Conservation (phyloP, 2,113 vertebrate species). For the Acinonyx jubatus region DNA sequence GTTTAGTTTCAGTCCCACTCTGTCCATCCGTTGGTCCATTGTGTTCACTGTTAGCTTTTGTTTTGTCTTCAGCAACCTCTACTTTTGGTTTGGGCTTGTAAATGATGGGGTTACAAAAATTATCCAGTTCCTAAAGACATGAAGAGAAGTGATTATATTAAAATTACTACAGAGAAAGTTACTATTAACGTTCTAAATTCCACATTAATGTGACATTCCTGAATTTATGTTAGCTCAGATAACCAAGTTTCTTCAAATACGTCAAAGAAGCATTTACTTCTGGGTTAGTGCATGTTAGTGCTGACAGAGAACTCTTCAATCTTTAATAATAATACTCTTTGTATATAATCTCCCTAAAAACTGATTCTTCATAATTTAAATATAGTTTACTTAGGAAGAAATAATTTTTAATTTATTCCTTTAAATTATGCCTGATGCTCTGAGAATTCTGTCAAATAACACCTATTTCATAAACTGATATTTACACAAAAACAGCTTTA, state of each 20-base stretch:
- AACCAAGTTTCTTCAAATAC: slow-evolving; percentile 18
- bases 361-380: slow-evolving; percentile 1
- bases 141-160: slow-evolving; percentile 28
- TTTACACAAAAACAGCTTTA: slow-evolving; percentile 13
- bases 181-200: slow-evolving; percentile 17
- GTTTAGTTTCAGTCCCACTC: slow-evolving; percentile 85
- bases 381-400: neutral
- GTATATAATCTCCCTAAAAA: neutral
- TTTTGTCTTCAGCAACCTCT: slow-evolving; percentile 87
- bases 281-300: neutral
- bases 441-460: slow-evolving; percentile 1
- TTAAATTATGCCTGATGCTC: slow-evolving; percentile 19
- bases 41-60: slow-evolving; percentile 86
- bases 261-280: neutral
- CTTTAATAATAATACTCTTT: neutral
- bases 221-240: slow-evolving; percentile 2
- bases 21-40: slow-evolving; percentile 90
- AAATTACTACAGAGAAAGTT: neutral
- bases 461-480: slow-evolving; percentile 5
- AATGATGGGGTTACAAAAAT: slow-evolving; percentile 91
- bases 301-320: neutral
- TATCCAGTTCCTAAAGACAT: slow-evolving; percentile 90
- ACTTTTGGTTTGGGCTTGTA: slow-evolving; percentile 92
- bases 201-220: neutral
- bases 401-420: slow-evolving; percentile 38